Percentiles rank a stretch among this genome's conserved stretches.
Conservation (phyloP, 2,888 invertebrate genomes). For the Liodrosophila aerea region DNA sequence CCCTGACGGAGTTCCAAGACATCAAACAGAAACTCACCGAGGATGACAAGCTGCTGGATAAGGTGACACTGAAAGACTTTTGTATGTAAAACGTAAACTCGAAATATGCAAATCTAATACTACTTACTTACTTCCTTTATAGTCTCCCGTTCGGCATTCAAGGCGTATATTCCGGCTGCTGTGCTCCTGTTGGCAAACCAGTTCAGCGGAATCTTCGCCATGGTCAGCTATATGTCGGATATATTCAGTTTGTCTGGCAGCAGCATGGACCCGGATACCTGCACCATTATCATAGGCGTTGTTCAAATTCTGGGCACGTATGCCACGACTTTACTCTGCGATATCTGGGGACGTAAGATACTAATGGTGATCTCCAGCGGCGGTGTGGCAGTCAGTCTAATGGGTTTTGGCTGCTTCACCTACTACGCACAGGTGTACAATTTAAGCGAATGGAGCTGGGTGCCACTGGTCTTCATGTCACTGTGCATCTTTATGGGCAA, state of each 20-base stretch:
- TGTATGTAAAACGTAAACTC: slow-evolving; percentile 54
- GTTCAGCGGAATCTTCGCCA: slow-evolving; percentile 75
- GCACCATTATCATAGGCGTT: slow-evolving; percentile 77
- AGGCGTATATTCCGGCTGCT: slow-evolving; percentile 60
- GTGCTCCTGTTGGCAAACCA: slow-evolving; percentile 72
- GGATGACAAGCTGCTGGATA: slow-evolving; percentile 30
- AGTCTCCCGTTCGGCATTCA: slow-evolving; percentile 68
- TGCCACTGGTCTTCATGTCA: slow-evolving; percentile 77
- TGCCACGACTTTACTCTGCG: slow-evolving; percentile 72
- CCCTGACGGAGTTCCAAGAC: slow-evolving; percentile 58
- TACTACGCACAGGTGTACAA: slow-evolving; percentile 49
- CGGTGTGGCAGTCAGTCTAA: slow-evolving; percentile 70
- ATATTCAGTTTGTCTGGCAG: slow-evolving; percentile 76
- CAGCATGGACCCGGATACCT: slow-evolving; percentile 73
- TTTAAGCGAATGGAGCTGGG: slow-evolving; percentile 65
- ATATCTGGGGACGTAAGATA: slow-evolving; percentile 75
- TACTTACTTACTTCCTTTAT: too few species aligned
- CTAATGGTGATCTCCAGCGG: slow-evolving; percentile 72
- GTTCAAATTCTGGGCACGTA: slow-evolving; percentile 78
- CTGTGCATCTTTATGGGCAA: slow-evolving; percentile 77
- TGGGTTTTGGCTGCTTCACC: slow-evolving; percentile 69
- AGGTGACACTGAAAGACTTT: slow-evolving; percentile 55
- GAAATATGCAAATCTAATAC: too few species aligned
- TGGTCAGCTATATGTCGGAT: slow-evolving; percentile 79
- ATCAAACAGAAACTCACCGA: slow-evolving; percentile 52